Evolutionary conservation across 2,797 vertebrate species (phyloP).

Genomic region (Tapirus indicus): DNA sequence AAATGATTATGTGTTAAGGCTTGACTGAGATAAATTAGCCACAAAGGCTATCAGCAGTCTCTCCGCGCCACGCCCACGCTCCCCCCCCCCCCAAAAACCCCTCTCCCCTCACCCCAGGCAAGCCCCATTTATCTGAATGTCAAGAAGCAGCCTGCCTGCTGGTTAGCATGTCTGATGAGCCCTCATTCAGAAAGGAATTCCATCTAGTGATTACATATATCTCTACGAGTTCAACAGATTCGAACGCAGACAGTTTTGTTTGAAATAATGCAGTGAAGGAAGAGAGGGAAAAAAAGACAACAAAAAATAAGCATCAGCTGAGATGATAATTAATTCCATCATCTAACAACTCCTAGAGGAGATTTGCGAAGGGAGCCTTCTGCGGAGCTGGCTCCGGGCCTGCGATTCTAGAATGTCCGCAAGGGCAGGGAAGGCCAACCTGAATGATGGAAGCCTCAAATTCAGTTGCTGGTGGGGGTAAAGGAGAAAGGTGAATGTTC

Average conservation of each 20-base stretch:
- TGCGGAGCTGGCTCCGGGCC: background rate
- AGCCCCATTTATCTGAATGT: conserved; percentile 66
- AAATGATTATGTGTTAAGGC: conserved; percentile 79
- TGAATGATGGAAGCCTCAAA: background rate
- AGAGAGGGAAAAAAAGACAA: background rate
- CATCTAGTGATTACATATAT: conserved; percentile 64
- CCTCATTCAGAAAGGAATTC: conserved; percentile 70
- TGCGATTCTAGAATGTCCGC: background rate
- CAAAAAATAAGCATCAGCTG: conserved; percentile 45
- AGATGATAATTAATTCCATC: background rate
- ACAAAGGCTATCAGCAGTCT: background rate
- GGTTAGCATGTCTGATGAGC: conserved; percentile 65
- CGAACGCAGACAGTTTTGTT: conserved; percentile 69
- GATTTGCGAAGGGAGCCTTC: background rate
- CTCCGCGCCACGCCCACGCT: background rate
- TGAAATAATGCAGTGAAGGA: conserved; percentile 57
- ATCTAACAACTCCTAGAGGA: background rate
- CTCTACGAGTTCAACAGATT: conserved; percentile 71
- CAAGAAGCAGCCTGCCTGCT: conserved; percentile 74
- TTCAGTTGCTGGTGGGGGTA: conserved; percentile 21
- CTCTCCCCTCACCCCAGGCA: background rate
- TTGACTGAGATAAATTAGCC: conserved; percentile 65
- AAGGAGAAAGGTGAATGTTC: background rate
- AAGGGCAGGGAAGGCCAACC: conserved; percentile 13
- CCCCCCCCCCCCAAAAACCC: background rate